Percentiles rank a stretch among this genome's conserved stretches.
These are phyloP conservation scores for Caenorhabditis tropicalis DNA, from an alignment of 1,140 invertebrate genomes.

Conservation along the genomic window DNA sequence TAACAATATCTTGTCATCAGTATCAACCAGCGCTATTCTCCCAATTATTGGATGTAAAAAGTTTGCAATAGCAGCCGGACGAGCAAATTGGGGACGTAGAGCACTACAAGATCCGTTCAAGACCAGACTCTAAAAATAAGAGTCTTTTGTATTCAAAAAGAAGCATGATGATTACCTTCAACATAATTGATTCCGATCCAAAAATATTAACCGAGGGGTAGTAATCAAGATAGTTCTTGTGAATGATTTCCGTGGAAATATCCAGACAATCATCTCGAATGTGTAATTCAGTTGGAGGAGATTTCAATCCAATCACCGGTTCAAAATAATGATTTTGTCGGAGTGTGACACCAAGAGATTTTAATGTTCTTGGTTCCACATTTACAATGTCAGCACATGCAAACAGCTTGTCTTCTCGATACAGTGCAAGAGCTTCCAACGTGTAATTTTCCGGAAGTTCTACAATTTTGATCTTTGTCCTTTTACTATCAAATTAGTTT, in stretches of 20 bases:
- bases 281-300: not conserved
- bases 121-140: not conserved
- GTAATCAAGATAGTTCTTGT: conserved; percentile 33
- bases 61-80: conserved; percentile 36
- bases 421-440: conserved; percentile 25
- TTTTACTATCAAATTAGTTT: not conserved
- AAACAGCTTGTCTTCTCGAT: conserved; percentile 19
- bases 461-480: not conserved
- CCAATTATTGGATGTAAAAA: conserved; percentile 41
- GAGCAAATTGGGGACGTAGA: conserved; percentile 27
- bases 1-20: conserved; percentile 40
- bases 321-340: conserved; percentile 10
- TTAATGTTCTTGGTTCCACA: conserved; percentile 39
- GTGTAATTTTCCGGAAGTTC: conserved; percentile 46
- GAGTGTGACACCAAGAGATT: not conserved
- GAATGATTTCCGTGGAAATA: conserved; percentile 43
- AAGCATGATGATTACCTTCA: not conserved
- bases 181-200: conserved; percentile 51
- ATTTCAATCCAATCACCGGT: not conserved
- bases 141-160: too few species aligned
- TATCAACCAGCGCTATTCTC: conserved; percentile 34
- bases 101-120: conserved; percentile 28
- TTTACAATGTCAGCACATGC: conserved; percentile 14
- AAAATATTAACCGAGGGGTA: conserved; percentile 51
- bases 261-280: conserved; percentile 52